Percentiles rank a stretch among this genome's conserved stretches.
Evolutionary conservation across 1,140 invertebrate genomes (phyloP).

Genomic region (Megalopta genalis): DNA sequence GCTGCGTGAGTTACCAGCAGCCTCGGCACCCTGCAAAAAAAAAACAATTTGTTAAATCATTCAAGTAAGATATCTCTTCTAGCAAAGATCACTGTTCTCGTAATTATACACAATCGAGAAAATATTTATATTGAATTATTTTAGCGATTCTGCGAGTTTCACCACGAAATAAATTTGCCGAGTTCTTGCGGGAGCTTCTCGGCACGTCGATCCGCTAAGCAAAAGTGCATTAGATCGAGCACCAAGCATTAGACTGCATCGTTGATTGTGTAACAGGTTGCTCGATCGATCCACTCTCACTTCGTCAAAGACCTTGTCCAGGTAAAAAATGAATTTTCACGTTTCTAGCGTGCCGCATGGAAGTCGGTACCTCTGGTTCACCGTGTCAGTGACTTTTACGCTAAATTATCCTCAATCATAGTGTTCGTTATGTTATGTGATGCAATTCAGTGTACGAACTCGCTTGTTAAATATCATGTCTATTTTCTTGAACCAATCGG

Average conservation of each 20-base stretch:
- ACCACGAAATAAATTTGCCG: no score
- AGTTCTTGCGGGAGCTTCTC: neutral
- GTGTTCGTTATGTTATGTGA: neutral
- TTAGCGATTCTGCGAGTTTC: no score
- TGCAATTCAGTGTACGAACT: neutral
- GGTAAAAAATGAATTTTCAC: constrained; percentile 25
- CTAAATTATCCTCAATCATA: neutral
- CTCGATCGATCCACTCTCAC: neutral
- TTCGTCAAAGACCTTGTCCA: constrained; percentile 3
- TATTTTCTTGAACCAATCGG: neutral
- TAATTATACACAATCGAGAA: no score
- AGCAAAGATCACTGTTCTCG: no score
- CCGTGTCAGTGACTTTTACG: neutral
- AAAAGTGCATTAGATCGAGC: neutral
- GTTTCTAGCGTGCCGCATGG: neutral
- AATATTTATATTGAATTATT: no score
- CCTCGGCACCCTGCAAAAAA: constrained; percentile 67
- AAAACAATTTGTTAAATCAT: no score
- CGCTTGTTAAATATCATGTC: neutral
- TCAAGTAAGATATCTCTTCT: no score
- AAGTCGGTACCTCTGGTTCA: neutral
- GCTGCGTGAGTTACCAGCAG: constrained; percentile 68
- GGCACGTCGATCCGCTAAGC: neutral
- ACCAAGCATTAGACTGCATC: neutral
- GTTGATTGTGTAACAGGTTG: neutral